Evolutionary conservation across 2,797 vertebrate genomes (phyloP), one percentile per base, ranked within the genome.

Genomic region (Poliocrania exsul): DNA sequence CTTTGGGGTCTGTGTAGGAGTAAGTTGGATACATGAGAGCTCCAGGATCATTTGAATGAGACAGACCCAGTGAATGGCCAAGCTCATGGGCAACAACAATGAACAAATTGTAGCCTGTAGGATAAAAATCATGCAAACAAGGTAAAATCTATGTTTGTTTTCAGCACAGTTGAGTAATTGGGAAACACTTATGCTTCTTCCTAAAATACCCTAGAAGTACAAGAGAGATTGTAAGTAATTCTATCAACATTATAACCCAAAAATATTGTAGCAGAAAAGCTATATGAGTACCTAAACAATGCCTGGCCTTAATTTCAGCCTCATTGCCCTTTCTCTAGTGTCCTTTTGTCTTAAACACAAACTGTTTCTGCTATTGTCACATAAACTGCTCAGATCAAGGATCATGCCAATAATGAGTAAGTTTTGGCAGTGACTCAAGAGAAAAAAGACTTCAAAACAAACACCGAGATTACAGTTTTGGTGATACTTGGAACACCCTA

Each of bases 21-120:
- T 99, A 99, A 49, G 97, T 73, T 7, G 99, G 99, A 89, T 97
- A 99, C 99, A 99, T 99, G 87, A 99, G 97, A 20, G 99, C 99
- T 3, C 98, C 99, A 2, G 98, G 94, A 81, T 99, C 98, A 2
- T 66, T 24, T 49, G 99, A 99, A 78, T 99, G 99, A 88, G 98
- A 97, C 87, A 99, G 98, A 29, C 99, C 99, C 21, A 99, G 97
- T 2, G 99, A 99, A 77, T 99, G 99, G 31, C 99, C 99, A 78
- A 99, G 97, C 95, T 99, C 99, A 81, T 99, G 99, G 70, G 99
- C 97, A 29, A 99, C 97, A 74, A 99, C 99, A 49, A 99, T 90
- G 70, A 98, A 99, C 88, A 99, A 97, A 96, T 99, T 99, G 97
- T 99, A 99, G 31, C 98, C 99, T 99, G 92, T 42, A 86, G 78